Evolutionary conservation across 2,113 vertebrate species (phyloP), one percentile per base, ranked within the genome.

Genomic region (Equus przewalskii): DNA sequence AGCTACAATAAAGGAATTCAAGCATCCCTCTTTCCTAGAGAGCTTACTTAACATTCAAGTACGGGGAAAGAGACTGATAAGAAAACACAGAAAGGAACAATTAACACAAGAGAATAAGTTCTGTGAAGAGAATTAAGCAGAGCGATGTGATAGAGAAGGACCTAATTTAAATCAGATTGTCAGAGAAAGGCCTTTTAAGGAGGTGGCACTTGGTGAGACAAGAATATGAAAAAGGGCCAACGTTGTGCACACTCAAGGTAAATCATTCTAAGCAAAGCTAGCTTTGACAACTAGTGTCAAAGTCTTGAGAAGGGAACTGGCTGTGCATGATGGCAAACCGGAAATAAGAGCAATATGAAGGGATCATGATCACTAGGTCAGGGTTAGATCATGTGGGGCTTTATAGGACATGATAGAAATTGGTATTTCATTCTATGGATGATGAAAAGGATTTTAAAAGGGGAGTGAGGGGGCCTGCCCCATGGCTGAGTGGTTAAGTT

Each of bases 81-180:
- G 51, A 28, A 89, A 81, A 69, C 30, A 33, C 21, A 72, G 46
- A 78, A 73, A 30, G 44, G 14, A 76, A 73, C 6, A 89, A 62
- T 56, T 89, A 49, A 64, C 30, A 67, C 11, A 41, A 18, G 4
- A 70, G 10, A 90, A 16, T 73, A 30, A 54, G 5, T 73, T 96
- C 11, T 51, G 3, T 94, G 56, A 94, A 87, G 58, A 91, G 49
- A 96, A 65, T 58, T 46, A 58, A 67, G 14, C 6, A 46, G 2
- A 64, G 2, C 21, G 18, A 67, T 30, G 18, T 26, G n/a, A 44
- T 58, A 91, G 15, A 41, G 14, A 84, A 79, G 12, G n/a, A 26
- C 6, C 18, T 81, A 54, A 76, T 89, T 95, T 86, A 76, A 87
- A 70, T 76, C 65, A 79, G 24, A 81, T 41, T 72, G 1, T 49